Conservation (phyloP, 2,113 vertebrate species). For the Coturnix japonica region DNA sequence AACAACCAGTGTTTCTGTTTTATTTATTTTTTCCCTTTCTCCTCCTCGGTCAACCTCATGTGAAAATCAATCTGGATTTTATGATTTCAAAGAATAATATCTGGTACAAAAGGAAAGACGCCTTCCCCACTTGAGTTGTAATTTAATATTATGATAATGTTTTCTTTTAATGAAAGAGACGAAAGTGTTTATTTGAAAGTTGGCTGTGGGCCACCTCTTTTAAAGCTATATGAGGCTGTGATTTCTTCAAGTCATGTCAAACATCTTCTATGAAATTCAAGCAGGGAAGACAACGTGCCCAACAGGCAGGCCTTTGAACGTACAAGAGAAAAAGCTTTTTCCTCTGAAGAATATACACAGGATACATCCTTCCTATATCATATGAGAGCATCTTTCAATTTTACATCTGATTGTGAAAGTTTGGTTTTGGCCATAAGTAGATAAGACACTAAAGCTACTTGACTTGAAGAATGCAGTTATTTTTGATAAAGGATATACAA, state of each 20-base stretch:
- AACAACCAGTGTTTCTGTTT: background rate
- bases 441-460: background rate
- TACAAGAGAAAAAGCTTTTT: background rate
- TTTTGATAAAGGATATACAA: background rate
- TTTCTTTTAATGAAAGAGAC: slow-evolving; percentile 60
- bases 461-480: background rate
- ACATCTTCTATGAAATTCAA: background rate
- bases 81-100: slow-evolving; percentile 38
- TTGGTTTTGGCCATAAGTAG: background rate
- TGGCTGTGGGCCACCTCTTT: slow-evolving; percentile 45
- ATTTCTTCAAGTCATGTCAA: slow-evolving; percentile 20
- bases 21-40: slow-evolving; percentile 47
- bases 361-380: background rate
- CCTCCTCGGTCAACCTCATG: background rate
- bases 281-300: background rate
- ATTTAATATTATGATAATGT: slow-evolving; percentile 62
- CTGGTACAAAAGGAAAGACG: slow-evolving; percentile 44
- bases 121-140: slow-evolving; percentile 51
- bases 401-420: background rate
- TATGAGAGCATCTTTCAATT: background rate
- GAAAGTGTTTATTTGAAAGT: slow-evolving; percentile 57
- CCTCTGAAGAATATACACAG: background rate
- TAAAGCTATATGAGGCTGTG: background rate
- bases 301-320: background rate
- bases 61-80: slow-evolving; percentile 25